Conservation (phyloP, 2,888 invertebrate genomes). For the Acleris emargana region DNA sequence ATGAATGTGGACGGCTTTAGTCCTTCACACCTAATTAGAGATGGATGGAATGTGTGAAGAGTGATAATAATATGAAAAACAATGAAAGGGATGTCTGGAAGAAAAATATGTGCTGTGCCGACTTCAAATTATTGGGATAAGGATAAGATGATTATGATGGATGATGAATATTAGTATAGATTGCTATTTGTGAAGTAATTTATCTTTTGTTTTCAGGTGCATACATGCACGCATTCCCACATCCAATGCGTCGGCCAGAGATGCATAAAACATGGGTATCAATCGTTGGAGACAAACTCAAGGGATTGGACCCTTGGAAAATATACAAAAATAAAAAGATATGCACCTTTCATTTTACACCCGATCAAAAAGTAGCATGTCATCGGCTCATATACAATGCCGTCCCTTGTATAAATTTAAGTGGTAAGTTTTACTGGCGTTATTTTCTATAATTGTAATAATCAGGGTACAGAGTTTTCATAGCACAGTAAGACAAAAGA, state of each 20-base stretch:
- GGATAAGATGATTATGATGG: no score
- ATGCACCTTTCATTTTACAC: not conserved
- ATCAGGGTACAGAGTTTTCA: no score
- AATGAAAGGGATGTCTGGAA: no score
- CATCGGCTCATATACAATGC: not conserved
- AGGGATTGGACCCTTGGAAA: not conserved
- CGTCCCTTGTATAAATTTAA: not conserved
- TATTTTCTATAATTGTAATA: no score
- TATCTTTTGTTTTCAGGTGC: not conserved
- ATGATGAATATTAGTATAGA: no score
- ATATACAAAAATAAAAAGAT: not conserved
- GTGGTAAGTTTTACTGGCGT: not conserved
- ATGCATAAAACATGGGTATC: not conserved
- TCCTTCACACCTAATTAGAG: no score
- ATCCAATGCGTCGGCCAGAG: not conserved
- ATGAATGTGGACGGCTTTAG: no score
- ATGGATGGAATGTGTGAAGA: no score
- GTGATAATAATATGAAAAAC: no score
- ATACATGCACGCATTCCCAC: not conserved
- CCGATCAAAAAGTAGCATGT: not conserved
- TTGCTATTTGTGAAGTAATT: not conserved
- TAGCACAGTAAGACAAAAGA: no score
- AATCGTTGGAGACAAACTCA: not conserved
- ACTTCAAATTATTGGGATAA: no score
- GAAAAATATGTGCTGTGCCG: no score